Evolutionary conservation across 2,113 vertebrate genomes (phyloP).

Genomic region (Ageneiosus marmoratus): DNA sequence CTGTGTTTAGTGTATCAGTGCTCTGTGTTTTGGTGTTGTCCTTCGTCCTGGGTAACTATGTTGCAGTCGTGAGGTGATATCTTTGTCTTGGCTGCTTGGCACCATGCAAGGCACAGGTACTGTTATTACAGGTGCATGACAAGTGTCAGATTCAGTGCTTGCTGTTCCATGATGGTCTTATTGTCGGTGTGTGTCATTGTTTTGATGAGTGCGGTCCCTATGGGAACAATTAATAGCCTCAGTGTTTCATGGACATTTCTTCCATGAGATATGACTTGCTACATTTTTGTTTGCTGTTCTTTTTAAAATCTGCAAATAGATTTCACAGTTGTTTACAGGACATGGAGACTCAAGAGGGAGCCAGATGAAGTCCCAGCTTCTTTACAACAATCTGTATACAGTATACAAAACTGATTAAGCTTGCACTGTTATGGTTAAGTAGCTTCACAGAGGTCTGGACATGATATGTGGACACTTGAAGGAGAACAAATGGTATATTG

Average conservation of each 20-base stretch:
- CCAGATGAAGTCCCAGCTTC: background rate
- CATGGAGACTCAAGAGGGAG: background rate
- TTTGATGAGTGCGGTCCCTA: constrained; percentile 29
- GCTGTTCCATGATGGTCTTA: background rate
- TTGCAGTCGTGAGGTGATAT: constrained; percentile 2
- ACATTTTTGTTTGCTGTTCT: constrained; percentile 12
- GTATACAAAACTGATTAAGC: background rate
- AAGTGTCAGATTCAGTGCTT: constrained; percentile 2
- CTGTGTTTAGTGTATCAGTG: background rate
- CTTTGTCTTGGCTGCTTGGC: constrained; percentile 32
- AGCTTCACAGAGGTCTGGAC: background rate
- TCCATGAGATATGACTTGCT: constrained; percentile 21
- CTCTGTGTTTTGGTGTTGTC: constrained; percentile 24
- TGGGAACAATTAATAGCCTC: constrained; percentile 29
- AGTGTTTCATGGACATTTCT: background rate
- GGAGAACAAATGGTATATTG: constrained; percentile 13
- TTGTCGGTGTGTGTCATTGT: constrained; percentile 27
- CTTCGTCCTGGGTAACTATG: constrained; percentile 22
- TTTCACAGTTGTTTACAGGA: background rate
- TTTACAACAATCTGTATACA: background rate
- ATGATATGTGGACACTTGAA: constrained; percentile 4
- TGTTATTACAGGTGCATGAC: background rate
- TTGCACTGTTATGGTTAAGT: background rate
- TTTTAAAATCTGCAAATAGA: background rate
- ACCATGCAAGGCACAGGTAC: constrained; percentile 12